Evolutionary conservation across 2,113 vertebrate genomes (phyloP).

Genomic region (Talpa occidentalis): DNA sequence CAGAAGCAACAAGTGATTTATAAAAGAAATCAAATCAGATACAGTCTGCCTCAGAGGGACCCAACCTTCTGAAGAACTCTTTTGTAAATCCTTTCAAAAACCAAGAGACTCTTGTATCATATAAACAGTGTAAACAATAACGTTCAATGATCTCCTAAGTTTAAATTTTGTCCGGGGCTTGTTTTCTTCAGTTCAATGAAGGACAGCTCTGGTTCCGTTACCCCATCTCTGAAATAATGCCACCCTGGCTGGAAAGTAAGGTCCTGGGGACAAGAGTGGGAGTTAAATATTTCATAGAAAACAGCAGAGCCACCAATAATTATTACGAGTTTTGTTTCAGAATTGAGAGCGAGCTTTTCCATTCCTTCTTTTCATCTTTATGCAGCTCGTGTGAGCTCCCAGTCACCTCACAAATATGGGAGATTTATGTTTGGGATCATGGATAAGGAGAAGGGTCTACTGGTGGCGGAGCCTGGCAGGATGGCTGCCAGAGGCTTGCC

Average conservation of each 20-base stretch:
- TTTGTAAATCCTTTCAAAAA: constrained; percentile 32
- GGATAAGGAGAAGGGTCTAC: neutral
- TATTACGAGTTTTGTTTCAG: neutral
- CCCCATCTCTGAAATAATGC: neutral
- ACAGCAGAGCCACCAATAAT: fast-evolving
- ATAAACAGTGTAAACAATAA: neutral
- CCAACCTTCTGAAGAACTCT: constrained; percentile 14
- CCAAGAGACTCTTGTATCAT: neutral
- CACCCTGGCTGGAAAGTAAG: neutral
- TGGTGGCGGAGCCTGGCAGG: neutral
- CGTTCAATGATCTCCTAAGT: neutral
- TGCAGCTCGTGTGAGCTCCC: neutral
- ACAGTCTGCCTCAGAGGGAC: neutral
- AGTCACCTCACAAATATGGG: neutral
- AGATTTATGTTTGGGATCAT: neutral
- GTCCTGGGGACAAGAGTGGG: neutral
- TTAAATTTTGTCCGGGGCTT: neutral
- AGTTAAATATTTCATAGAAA: neutral
- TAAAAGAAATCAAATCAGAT: constrained; percentile 36
- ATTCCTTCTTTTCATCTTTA: constrained; percentile 3
- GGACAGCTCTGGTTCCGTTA: neutral
- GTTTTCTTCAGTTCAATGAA: constrained; percentile 25
- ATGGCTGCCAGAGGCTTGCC: neutral
- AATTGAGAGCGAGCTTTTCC: neutral
- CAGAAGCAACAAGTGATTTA: neutral